Conservation (phyloP, 2,888 invertebrate species). For the Stegana nigrithorax region DNA sequence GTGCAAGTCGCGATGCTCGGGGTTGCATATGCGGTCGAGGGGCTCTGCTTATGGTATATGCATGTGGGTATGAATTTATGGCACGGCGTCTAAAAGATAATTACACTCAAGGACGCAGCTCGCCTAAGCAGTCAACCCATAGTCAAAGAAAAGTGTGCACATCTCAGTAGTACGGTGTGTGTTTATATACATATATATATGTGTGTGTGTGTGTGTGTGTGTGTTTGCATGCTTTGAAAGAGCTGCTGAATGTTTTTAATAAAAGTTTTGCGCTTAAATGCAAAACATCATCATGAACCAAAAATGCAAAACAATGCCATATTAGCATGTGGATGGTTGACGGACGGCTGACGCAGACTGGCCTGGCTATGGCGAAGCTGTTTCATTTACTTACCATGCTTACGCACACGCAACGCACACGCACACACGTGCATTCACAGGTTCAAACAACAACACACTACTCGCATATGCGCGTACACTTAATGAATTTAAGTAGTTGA, state of each 20-base stretch:
- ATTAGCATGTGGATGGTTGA: too few species aligned
- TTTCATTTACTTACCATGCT: background rate
- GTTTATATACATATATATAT: too few species aligned
- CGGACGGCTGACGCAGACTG: background rate
- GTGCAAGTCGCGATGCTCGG: background rate
- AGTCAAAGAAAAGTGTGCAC: too few species aligned
- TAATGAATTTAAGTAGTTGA: conserved; percentile 46
- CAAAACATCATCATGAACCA: too few species aligned
- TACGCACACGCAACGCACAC: background rate
- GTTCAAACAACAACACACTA: conserved; percentile 25
- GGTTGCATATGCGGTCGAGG: background rate
- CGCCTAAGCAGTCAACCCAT: too few species aligned
- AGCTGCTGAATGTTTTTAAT: too few species aligned
- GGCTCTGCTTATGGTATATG: background rate
- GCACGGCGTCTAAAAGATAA: conserved; percentile 37
- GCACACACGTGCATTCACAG: background rate
- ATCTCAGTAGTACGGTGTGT: too few species aligned
- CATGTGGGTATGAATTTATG: conserved; percentile 15
- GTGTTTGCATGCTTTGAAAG: too few species aligned
- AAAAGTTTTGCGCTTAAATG: too few species aligned
- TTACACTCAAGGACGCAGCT: conserved; percentile 46
- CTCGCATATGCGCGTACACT: conserved; percentile 34
- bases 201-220: too few species aligned
- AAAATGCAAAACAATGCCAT: too few species aligned
- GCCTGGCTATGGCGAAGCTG: background rate